A percentile compares a stretch with the other conserved stretches of the same genome.
Conservation (phyloP, 2,888 invertebrate species). For the Zygogramma bicolorata region DNA sequence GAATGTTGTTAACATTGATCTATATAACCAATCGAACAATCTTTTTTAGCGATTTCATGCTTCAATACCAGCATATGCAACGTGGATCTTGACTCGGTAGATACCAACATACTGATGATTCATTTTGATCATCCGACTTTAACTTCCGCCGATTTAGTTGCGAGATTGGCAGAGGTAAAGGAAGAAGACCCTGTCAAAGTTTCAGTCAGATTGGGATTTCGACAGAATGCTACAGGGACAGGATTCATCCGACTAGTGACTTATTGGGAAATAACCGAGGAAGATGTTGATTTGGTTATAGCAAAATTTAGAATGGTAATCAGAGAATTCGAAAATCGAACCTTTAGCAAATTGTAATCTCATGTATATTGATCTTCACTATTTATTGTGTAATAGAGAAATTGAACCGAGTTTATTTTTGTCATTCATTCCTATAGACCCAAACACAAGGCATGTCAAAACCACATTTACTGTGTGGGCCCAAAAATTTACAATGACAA, state of each 20-base stretch:
- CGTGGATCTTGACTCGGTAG: constrained; percentile 74
- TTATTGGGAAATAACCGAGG: constrained; percentile 78
- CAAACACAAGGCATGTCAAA: too few species aligned
- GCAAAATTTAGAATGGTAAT: constrained; percentile 80
- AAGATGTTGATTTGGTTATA: constrained; percentile 76
- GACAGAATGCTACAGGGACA: constrained; percentile 70
- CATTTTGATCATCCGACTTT: constrained; percentile 24
- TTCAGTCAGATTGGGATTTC: constrained; percentile 67
- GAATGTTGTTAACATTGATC: too few species aligned
- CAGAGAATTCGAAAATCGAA: constrained; percentile 67
- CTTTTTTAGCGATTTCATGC: constrained; percentile 71
- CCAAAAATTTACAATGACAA: too few species aligned
- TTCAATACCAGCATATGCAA: constrained; percentile 72
- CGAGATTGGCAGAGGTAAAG: constrained; percentile 66
- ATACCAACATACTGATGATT: constrained; percentile 75
- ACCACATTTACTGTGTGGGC: too few species aligned
- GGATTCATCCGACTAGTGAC: constrained; percentile 77
- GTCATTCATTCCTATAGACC: too few species aligned
- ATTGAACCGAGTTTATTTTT: too few species aligned
- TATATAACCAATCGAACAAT: constrained; percentile 23
- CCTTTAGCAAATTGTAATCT: constrained; percentile 28
- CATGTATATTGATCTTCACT: background rate
- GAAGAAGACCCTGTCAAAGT: constrained; percentile 69
- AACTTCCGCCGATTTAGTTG: constrained; percentile 59
- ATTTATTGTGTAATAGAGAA: background rate